phyloP scores from a whole-genome alignment of 2,113 vertebrate genomes.

The Tetrao urogallus region DNA sequence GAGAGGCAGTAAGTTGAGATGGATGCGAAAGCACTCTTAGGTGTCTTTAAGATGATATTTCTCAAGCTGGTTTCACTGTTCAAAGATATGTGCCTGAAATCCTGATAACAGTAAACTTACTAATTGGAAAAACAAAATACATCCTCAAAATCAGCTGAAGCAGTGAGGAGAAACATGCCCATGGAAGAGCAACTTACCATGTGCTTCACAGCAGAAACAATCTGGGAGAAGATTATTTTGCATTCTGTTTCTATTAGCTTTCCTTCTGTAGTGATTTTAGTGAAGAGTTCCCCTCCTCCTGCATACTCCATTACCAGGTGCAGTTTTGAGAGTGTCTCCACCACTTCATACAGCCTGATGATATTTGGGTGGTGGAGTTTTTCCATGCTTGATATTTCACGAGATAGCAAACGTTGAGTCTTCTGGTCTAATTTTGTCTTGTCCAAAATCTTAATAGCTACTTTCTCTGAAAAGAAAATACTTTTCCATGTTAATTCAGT shows the following conservation, averaged over 20 bases:
- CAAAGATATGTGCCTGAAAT: background rate
- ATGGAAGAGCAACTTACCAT: conserved; percentile 84
- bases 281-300: conserved; percentile 94
- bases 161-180: background rate
- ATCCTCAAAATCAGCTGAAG: background rate
- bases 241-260: conserved; percentile 89
- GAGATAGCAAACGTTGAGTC: conserved; percentile 91
- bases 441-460: conserved; percentile 98
- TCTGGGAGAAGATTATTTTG: conserved; percentile 94
- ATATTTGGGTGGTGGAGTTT: conserved; percentile 95
- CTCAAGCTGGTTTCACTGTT: background rate
- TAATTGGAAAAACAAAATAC: background rate
- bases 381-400: conserved; percentile 98
- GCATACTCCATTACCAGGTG: conserved; percentile 97
- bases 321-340: conserved; percentile 93
- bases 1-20: background rate
- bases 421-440: conserved; percentile 97
- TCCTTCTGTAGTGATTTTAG: conserved; percentile 92
- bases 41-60: background rate
- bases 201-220: conserved; percentile 95
- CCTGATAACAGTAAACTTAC: background rate
- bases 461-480: conserved; percentile 86
- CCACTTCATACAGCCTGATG: conserved; percentile 97
- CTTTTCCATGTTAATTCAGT: background rate
- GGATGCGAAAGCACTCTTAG: background rate